Evolutionary conservation across 2,113 vertebrate genomes (phyloP), one percentile per base, ranked within the genome.

Genomic region (Solea senegalensis): DNA sequence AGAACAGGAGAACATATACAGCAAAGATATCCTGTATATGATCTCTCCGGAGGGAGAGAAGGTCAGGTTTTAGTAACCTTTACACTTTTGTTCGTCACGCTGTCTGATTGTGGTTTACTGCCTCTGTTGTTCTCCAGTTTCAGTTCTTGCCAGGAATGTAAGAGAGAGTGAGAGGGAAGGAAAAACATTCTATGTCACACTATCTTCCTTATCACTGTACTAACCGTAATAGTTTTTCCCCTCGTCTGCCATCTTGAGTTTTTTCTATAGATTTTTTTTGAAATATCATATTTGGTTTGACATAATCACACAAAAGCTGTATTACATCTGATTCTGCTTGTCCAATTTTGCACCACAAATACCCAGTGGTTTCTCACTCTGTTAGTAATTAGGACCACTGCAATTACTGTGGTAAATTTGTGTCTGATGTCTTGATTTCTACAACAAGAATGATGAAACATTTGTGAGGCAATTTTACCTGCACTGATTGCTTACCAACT

Each of bases 41-140:
- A 76, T 96, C 9, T 95, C 95, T 12, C 95, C 93, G 2, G 95
- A 96, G 68, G 93, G 93, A 86, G 95, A 96, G 80, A 94, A 90
- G 92, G 94, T 96, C 66, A 76, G 75, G 12, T 13, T 74, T 40
- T 46, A 74, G n/a, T 46, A 21, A 57, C 27, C 12, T 54, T 26
- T 52, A 69, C 39, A 60, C 62, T 43, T 43, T 60, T 15, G 7
- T 26, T 57, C 39, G 56, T 48, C 40, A 54, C 56, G 50, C 34
- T 65, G 5, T 51, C 65, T 27, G 15, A 50, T 21, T 52, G 51
- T 52, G 40, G 50, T 71, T 65, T 41, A 59, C 44, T 68, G 9
- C 41, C 40, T 11, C 46, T 60, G 43, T 65, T 75, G 43, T 54
- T 78, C 11, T 52, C 48, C 54, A 50, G 21, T 67, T 75, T 51